Base-by-base conservation (phyloP, 2,113 vertebrate species). In the Haemorhous mexicanus region DNA sequence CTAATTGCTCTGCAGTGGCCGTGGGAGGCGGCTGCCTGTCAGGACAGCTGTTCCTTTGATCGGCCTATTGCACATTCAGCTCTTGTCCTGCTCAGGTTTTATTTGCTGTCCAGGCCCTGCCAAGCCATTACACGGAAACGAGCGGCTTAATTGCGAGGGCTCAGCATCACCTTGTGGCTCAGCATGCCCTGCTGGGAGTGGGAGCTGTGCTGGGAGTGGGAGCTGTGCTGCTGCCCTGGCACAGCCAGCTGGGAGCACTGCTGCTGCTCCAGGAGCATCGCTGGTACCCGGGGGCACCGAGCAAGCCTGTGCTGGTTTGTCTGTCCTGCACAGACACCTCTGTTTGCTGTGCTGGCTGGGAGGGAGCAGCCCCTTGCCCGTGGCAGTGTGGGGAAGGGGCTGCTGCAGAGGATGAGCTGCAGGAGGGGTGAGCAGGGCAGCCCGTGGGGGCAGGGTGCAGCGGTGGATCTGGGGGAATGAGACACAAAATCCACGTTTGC, bases 381-480 rank as follows among this genome's bases (percentile, higher is more conserved):
- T 9, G 27, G 61, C 35, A 6, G 13, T 5, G 76, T 19, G 55
- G 55, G 55, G 32, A 55, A 13, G 53, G 53, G 30, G 53, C 53
- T 41, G 61, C 53, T 22, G 79, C 50, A 33, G 89, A 17, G 49
- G 61, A 4, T 20, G 74, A 61, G 80, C 33, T 62, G 30, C 0
- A 16, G 39, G 39, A n/a, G 32, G 18, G 44, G 53, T 1, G 7
- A 11, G 18, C 3, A 5, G 75, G 24, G 63, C 68, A 52, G 78
- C 19, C 58, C 26, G 10, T 0, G 6, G 4, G 4, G 16, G 9
- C 26, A 11, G 16, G 32, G 7, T 35, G 37, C 0, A 0, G 1
- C 8, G 50, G 26, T 8, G 10, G 20, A 18, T 13, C 49, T 39
- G 49, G 9, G 19, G 59, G 59, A 28, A 20, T 17, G 1, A 14